Base-by-base conservation (phyloP, 2,888 invertebrate genomes). In the Syrista parreyssii region DNA sequence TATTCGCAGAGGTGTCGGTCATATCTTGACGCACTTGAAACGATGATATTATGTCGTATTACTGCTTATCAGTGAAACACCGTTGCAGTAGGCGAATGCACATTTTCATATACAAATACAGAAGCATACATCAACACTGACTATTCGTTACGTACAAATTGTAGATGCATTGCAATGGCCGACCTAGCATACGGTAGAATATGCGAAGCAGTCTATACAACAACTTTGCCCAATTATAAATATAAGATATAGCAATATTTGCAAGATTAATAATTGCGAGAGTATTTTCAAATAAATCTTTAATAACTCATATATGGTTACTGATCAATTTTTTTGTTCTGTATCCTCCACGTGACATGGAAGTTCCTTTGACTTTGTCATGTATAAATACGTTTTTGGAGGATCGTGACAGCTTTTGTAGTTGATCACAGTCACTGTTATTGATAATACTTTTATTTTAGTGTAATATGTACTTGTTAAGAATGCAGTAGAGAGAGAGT, bases 1-100 rank as follows among this genome's bases (percentile, higher is more conserved):
- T 55, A 23, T 55, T 55, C 23, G 55, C 23, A 55, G 55, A 55
- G 23, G 55, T 55, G 55, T 55, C 55, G 55, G 55, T 55, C 55
- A 71, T 71, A 71, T 71, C 71, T 31, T 33, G 71, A 78, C 79
- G 75, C 34, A 74, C 79, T 76, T 81, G 75, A 77, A 81, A 80
- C 80, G 83, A 79, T 85, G 85, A 85, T 83, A 85, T 84, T 84
- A 85, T 82, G 75, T 69, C 75, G 79, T 79, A 79, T 75, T 81
- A 79, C 76, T 76, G 80, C 81, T 83, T 85, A 85, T 85, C 82
- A 80, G 75, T 71, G 73, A 35, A 75, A 73, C 77, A 71, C 68
- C 11, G 71, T 31, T 30, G 31, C 33, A 71, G 32, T 31, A 40
- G n/a, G 55, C 68, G 35, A 12, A 73, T 6, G 76, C 55, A 34